Percentiles rank a stretch among this genome's conserved stretches.
phyloP scores from a whole-genome alignment of 2,888 invertebrate species.

The Drosophila austrosaltans region DNA sequence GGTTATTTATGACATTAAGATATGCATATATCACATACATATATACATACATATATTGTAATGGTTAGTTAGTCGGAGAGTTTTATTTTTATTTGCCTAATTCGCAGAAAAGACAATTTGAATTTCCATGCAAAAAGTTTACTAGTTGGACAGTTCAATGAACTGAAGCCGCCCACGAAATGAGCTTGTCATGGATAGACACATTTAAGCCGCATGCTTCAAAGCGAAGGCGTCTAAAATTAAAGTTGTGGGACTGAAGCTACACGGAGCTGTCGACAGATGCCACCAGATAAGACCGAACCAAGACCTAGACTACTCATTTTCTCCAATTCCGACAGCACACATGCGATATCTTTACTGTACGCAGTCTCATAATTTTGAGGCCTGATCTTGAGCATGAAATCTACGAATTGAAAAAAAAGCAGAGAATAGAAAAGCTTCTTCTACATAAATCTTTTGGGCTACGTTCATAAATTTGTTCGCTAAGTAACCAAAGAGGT shows the following conservation, averaged over 20 bases:
- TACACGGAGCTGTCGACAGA: constrained; percentile 59
- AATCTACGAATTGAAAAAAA: constrained; percentile 42
- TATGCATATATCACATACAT: constrained; percentile 30
- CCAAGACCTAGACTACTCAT: constrained; percentile 21
- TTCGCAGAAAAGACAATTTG: constrained; percentile 21
- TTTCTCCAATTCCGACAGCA: constrained; percentile 6
- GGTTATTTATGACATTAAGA: constrained; percentile 34
- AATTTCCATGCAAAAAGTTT: constrained; percentile 18
- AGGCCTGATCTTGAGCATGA: constrained; percentile 50
- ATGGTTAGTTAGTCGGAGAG: constrained; percentile 9
- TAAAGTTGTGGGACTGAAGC: constrained; percentile 28
- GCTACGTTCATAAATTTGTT: constrained; percentile 31
- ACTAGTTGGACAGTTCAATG: constrained; percentile 54
- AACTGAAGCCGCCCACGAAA: constrained; percentile 60
- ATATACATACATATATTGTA: background rate
- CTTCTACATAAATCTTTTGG: constrained; percentile 22
- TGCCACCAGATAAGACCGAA: constrained; percentile 61
- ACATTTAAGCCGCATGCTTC: constrained; percentile 58
- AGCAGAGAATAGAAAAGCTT: constrained; percentile 9
- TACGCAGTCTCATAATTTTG: constrained; percentile 55
- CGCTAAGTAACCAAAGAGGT: constrained; percentile 27
- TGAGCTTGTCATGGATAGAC: constrained; percentile 42
- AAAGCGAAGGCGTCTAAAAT: constrained; percentile 57
- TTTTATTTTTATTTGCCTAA: constrained; percentile 14
- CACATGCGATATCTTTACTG: constrained; percentile 8